Evolutionary conservation across 1,140 invertebrate species (phyloP), one percentile per base, ranked within the genome.

Genomic region (Plectrocnemia conspersa): DNA sequence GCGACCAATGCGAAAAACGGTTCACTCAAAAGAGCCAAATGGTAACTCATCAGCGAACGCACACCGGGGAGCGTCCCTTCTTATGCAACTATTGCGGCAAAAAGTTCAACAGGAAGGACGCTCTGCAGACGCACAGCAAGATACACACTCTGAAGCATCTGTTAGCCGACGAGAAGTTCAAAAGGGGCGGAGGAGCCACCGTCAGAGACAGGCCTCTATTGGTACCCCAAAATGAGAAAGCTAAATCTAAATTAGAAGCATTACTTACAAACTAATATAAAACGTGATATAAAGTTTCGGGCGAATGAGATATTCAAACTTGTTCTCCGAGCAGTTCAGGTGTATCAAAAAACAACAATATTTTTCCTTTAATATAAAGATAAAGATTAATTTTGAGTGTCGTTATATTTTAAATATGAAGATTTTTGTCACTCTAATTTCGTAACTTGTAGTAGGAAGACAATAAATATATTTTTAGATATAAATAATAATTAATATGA

Each of bases 51-150:
- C 56, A 53, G 35, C 29, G 66, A 13, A 62, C 57, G 1, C 66
- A 68, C 49, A 62, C 63, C 15, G 62, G 65, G 5, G 68, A 69
- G 49, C 73, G 74, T 54, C 76, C 77, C 2, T 78, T 74, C 64
- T 64, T 77, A 10, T 81, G 79, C 63, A 68, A 71, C 3, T 71
- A 69, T 23, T 80, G 78, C 63, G 77, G 77, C 1, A 76, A 77
- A 62, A 68, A 70, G 13, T 80, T 81, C 63, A 73, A 71, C 54
- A 73, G 58, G n/a, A 56, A 45, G 19, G 58, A 60, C 40, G 54
- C 58, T 9, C 45, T 60, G 13, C 56, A 63, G 10, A 66, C 66
- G 11, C 58, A 60, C 35, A 61, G 54, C 7, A 52, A 52, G 13
- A 60, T 52, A 16, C 58, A 60, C 24, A 60, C 58, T 2, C 41